These are phyloP conservation scores for Eumerus sabulonum DNA, from an alignment of 2,888 invertebrate species.

Conservation along the genomic window DNA sequence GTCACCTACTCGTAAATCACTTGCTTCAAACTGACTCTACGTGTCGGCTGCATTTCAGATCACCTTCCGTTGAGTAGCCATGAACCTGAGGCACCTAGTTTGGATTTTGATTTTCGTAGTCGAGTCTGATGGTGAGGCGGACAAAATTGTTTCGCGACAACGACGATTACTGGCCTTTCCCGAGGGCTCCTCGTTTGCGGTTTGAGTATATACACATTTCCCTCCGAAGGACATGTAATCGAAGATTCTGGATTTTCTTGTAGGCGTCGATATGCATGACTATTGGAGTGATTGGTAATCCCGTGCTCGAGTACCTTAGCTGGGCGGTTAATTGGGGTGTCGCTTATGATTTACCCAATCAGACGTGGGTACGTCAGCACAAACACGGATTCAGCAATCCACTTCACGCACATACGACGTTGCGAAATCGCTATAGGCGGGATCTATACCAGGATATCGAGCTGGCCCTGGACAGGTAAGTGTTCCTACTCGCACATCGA, in stretches of 20 bases:
- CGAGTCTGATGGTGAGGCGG: conserved; percentile 27
- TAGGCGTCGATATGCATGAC: conserved; percentile 83
- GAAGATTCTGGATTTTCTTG: conserved; percentile 11
- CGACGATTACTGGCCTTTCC: conserved; percentile 81
- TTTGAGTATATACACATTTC: conserved; percentile 73
- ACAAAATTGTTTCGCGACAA: conserved; percentile 72
- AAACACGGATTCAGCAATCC: conserved; percentile 73
- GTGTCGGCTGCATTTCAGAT: not conserved
- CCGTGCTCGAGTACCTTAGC: conserved; percentile 81
- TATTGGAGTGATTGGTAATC: conserved; percentile 81
- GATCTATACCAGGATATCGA: conserved; percentile 86
- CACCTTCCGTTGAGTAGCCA: not conserved
- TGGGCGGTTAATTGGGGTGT: conserved; percentile 86
- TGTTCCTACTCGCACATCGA: conserved; percentile 5
- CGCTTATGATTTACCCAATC: conserved; percentile 83
- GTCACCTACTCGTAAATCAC: no score
- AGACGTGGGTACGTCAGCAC: conserved; percentile 80
- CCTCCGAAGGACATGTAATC: not conserved
- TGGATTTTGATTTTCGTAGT: conserved; percentile 32
- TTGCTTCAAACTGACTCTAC: no score
- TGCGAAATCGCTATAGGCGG: conserved; percentile 82
- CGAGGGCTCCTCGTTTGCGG: conserved; percentile 81
- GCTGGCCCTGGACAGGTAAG: conserved; percentile 84
- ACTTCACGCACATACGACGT: conserved; percentile 63
- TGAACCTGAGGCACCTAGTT: conserved; percentile 29